Conservation (phyloP, 2,113 vertebrate genomes). For the Psammodynastes pulverulentus region DNA sequence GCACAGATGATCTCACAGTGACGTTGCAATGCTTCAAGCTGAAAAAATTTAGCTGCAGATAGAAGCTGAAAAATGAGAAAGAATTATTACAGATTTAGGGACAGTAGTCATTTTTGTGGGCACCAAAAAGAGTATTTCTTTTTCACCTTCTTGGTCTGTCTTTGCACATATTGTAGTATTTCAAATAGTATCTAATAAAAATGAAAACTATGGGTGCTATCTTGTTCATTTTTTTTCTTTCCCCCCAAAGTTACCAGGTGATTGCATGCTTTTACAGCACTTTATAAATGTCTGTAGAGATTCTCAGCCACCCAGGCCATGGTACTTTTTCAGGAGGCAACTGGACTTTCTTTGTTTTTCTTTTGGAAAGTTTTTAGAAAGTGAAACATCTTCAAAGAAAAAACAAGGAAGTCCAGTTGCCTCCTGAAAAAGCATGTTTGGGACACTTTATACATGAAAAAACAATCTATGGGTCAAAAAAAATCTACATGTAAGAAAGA, state of each 20-base stretch:
- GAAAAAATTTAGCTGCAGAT: slow-evolving; percentile 97
- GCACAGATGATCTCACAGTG: slow-evolving; percentile 98
- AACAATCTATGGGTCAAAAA: not conserved
- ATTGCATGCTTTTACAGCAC: not conserved
- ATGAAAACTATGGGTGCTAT: not conserved
- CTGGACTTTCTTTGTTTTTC: too few relatives aligned
- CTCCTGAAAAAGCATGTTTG: too few relatives aligned
- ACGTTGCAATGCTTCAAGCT: slow-evolving; percentile 93
- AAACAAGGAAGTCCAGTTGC: too few relatives aligned
- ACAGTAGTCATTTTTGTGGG: not conserved
- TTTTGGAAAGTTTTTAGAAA: too few relatives aligned
- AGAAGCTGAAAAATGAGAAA: slow-evolving; percentile 77
- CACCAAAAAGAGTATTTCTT: not conserved
- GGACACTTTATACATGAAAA: not conserved
- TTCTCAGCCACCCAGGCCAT: too few relatives aligned
- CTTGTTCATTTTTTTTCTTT: not conserved
- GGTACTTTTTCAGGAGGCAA: too few relatives aligned
- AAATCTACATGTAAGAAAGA: not conserved
- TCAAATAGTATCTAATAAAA: slow-evolving; percentile 26
- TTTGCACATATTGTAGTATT: slow-evolving; percentile 16
- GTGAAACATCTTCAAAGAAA: too few relatives aligned
- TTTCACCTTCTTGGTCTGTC: slow-evolving; percentile 13
- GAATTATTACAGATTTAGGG: slow-evolving; percentile 45
- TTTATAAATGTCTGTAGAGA: too few relatives aligned
- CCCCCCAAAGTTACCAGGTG: not conserved